Percentiles rank a stretch among this genome's conserved stretches.
These are phyloP conservation scores for Leucopsar rothschildi DNA, from an alignment of 2,113 vertebrate genomes.

Conservation along the genomic window DNA sequence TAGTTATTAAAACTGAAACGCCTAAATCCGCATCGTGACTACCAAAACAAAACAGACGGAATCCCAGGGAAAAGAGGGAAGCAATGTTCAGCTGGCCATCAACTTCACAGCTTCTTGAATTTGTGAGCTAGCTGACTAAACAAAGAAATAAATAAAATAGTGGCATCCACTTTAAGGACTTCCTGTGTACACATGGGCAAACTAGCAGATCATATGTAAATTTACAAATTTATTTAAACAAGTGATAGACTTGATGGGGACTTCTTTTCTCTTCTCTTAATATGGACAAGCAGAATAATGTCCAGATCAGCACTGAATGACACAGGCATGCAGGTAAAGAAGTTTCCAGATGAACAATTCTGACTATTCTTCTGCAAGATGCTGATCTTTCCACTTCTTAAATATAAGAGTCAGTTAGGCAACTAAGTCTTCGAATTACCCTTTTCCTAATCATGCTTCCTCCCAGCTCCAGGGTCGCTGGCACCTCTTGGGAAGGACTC, in stretches of 20 bases:
- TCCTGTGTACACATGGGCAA: background rate
- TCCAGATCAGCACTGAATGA: background rate
- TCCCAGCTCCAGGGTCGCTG: background rate
- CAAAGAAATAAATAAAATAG: background rate
- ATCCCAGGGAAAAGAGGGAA: background rate
- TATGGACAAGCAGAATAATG: background rate
- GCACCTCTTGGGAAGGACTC: background rate
- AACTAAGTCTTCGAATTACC: background rate
- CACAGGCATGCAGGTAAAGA: background rate
- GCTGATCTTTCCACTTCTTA: background rate
- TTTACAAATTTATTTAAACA: background rate
- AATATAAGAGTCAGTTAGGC: background rate
- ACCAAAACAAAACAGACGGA: background rate
- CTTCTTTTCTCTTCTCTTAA: background rate
- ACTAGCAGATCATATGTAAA: background rate
- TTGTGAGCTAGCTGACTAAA: background rate
- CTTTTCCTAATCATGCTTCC: background rate
- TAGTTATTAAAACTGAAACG: background rate
- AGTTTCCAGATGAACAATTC: background rate
- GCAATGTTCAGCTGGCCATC: background rate
- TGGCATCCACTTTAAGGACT: background rate
- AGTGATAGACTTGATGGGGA: fast-evolving
- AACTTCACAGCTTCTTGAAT: background rate
- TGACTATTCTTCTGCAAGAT: background rate
- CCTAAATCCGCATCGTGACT: background rate